These are phyloP conservation scores for Cylas formicarius DNA, from an alignment of 1,140 invertebrate species.

Conservation along the genomic window DNA sequence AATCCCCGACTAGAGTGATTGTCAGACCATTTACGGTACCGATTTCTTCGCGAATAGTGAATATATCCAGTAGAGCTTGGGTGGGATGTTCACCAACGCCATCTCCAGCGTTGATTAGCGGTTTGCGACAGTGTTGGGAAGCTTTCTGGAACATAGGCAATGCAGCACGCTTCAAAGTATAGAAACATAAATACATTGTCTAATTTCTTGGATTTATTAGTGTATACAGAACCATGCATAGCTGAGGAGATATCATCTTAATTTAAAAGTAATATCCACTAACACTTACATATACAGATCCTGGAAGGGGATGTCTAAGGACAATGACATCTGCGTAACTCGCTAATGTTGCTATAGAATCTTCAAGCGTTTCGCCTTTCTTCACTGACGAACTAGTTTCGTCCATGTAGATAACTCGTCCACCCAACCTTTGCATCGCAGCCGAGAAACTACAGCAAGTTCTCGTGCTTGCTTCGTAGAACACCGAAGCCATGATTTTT, in stretches of 20 bases:
- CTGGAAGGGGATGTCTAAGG: constrained; percentile 84
- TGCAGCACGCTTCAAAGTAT: background rate
- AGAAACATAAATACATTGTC: no score
- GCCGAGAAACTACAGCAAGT: constrained; percentile 93
- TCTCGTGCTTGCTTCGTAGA: constrained; percentile 95
- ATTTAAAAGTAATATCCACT: no score
- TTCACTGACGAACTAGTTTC: constrained; percentile 84
- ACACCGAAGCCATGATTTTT: constrained; percentile 92
- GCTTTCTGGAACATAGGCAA: constrained; percentile 66
- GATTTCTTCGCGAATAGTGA: constrained; percentile 97
- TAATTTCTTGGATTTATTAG: background rate
- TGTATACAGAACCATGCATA: background rate
- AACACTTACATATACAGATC: constrained; percentile 76
- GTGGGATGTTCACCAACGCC: constrained; percentile 98
- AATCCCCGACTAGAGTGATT: constrained; percentile 89
- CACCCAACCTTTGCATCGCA: constrained; percentile 94
- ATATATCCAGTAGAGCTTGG: constrained; percentile 94
- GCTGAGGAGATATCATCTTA: constrained; percentile 1
- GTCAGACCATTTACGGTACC: constrained; percentile 95
- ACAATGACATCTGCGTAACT: constrained; percentile 90
- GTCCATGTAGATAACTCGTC: constrained; percentile 84
- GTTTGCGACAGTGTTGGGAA: constrained; percentile 72
- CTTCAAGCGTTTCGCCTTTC: constrained; percentile 95
- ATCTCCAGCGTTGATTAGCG: constrained; percentile 96
- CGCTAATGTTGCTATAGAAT: constrained; percentile 78